Evolutionary conservation across 2,797 vertebrate genomes (phyloP).

Genomic region (Sebastes trivittatus): DNA sequence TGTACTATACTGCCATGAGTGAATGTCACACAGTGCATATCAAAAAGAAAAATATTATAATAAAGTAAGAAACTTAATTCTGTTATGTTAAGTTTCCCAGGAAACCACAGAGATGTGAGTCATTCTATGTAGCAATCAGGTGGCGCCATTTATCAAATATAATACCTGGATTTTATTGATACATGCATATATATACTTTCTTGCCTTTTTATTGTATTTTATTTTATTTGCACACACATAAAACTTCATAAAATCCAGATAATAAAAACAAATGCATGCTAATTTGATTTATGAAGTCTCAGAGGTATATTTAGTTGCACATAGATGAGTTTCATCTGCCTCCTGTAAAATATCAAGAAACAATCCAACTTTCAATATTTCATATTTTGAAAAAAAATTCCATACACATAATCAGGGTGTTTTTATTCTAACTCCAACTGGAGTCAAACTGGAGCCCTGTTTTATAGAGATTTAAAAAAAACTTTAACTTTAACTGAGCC

Average conservation of each 20-base stretch:
- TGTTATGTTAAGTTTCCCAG: background rate
- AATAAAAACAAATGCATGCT: background rate
- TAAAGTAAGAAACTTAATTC: background rate
- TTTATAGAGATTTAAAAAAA: constrained; percentile 12
- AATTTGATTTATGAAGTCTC: background rate
- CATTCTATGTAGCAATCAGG: background rate
- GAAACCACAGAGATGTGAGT: background rate
- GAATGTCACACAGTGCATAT: constrained; percentile 31
- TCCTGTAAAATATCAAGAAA: background rate
- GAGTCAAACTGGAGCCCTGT: background rate
- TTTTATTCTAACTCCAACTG: background rate
- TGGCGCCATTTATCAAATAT: constrained; percentile 1
- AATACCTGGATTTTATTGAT: background rate
- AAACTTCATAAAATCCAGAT: background rate
- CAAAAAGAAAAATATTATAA: background rate
- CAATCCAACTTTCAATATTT: constrained; percentile 4
- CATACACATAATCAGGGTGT: background rate
- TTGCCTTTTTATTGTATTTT: background rate
- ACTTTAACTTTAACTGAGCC: background rate
- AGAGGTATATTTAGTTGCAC: constrained; percentile 21
- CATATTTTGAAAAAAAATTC: background rate
- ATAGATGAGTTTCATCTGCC: constrained; percentile 8
- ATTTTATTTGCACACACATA: background rate
- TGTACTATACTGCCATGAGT: constrained; percentile 26
- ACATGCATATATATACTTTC: background rate